These are phyloP conservation scores for Zoanthus gigantus DNA, from an alignment of 92 coral and sea anemone species.

Conservation along the genomic window DNA sequence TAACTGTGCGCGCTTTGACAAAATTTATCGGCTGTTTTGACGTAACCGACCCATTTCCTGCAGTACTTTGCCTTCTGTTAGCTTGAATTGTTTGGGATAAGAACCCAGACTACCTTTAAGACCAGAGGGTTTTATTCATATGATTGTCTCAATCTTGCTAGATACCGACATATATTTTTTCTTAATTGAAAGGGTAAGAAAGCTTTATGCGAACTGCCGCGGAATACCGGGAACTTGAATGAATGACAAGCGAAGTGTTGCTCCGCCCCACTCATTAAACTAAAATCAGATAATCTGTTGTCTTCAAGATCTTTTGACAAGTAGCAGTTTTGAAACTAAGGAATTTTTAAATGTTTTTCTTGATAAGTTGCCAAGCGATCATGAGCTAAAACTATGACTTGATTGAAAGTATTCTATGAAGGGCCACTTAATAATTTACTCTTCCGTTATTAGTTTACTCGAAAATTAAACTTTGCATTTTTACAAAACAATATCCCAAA, in stretches of 20 bases:
- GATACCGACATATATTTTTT: neutral
- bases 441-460: too few species aligned
- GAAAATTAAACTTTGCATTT: too few species aligned
- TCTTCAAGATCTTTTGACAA: too few species aligned
- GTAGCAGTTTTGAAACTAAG: too few species aligned
- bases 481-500: too few species aligned
- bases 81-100: neutral
- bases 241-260: neutral
- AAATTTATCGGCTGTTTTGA: neutral
- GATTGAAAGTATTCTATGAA: too few species aligned
- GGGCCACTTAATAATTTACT: too few species aligned
- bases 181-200: neutral
- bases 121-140: neutral
- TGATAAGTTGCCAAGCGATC: too few species aligned
- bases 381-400: too few species aligned
- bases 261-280: conserved; percentile 35
- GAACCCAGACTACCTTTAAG: neutral
- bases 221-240: neutral
- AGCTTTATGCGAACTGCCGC: neutral
- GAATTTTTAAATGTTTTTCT: too few species aligned
- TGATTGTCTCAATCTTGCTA: neutral
- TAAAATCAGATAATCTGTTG: neutral
- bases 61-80: conserved; percentile 23
- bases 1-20: neutral
- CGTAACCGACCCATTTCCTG: neutral